Evolutionary conservation across 2,888 invertebrate species (phyloP), one percentile per base, ranked within the genome.

Genomic region (Cynaeus angustus): DNA sequence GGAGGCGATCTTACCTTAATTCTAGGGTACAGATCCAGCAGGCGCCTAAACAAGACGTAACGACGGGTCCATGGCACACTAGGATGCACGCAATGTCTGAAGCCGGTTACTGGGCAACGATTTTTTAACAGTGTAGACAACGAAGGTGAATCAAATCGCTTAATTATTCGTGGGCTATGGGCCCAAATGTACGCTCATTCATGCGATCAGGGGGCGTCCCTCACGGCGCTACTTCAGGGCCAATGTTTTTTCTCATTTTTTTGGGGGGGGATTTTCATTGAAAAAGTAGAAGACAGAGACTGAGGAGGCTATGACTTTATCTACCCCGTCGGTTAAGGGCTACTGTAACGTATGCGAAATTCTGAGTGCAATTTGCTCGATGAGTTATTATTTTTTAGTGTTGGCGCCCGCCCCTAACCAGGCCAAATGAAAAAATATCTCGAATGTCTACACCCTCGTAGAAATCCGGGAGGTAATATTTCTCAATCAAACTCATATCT

Each of bases 31-130:
- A 68, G 73, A 75, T 77, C 75, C 74, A 76, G 76, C 74, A 82
- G 82, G 82, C 82, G 82, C 82, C 83, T 82, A 82, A 83, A 83
- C 79, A 82, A 83, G 83, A 82, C 82, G 79, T 82, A 80, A 81
- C 77, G 72, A 79, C 77, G 75, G 74, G 74, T 75, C 76, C 77
- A 72, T 53, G 70, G 74, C 76, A 70, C 74, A 71, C 73, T 74
- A 74, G 71, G 72, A 75, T 74, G 71, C 75, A 77, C 75, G 76
- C 75, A 75, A 77, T 72, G 70, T 70, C 70, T 72, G 72, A 13
- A 21, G 21, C 41, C 26, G 48, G 16, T 28, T n/a, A 10, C 26
- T 62, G n/a, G 4, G 33, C 16, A 7, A 14, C 9, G 6, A 50
- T 50, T 50, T 62, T 38, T 38, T 14, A 9, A 14, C 62, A 5